Base-by-base conservation (phyloP, 37 sponge, comb jelly and placozoan species). In the Diacarnus erythraeanus region DNA sequence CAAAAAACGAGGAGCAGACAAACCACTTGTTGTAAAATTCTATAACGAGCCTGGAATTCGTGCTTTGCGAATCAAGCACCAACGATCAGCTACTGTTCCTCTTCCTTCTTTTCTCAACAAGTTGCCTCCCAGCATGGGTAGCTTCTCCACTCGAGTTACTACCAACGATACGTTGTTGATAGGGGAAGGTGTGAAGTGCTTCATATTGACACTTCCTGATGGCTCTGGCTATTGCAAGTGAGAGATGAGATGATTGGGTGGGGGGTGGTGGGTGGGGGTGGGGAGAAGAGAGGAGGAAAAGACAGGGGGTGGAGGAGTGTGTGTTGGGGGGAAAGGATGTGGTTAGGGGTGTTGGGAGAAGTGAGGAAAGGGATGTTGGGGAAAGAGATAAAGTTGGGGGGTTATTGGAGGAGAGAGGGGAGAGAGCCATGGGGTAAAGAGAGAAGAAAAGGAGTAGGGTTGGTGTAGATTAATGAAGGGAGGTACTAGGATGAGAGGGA, bases 221-320 rank as follows among this genome's bases (percentile, higher is more conserved):
- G 90, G 94, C 3, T 80, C 94, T 22, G 84, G 86, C 36, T 59
- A 59, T 21, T 51, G 73, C 77, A 86, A 87, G 88, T 92, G 84
- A 76, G 22, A 5, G 4, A 60, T 17, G 61, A 17, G 27, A 17
- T 47, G 51, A 6, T 15, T 12, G 22, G 27, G 23, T 60, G 22
- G 61, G 61, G 27, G 27, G 27, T 6, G 61, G 27, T 4, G 22
- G 61, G 61, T 17, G 6, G 61, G 22, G 61, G 22, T 60, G 61
- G 61, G 22, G 61, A 17, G 61, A 60, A 60, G 9, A 25, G 27
- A 60, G 23, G 17, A 54, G 56, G 10, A 20, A 54, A 20, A 54
- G 56, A 17, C 56, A 54, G 17, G 56, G 56, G 17, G 56, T 20
- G 56, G 17, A 17, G 17, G 56, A 54, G 56, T 10, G 56, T 20